Conservation (phyloP, 2,888 invertebrate species). For the Latrodectus hesperus region DNA sequence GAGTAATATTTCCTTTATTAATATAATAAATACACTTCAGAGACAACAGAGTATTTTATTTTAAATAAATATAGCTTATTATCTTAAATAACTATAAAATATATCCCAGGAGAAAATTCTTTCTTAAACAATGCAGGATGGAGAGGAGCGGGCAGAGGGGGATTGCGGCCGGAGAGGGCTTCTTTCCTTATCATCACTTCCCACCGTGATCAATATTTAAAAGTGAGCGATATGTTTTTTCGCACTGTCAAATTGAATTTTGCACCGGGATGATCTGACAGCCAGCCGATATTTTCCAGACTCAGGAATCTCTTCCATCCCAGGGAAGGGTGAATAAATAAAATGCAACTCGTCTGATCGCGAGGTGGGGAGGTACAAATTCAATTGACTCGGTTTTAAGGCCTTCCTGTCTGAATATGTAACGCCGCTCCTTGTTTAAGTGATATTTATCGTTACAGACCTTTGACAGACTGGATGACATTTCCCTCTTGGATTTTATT, state of each 20-base stretch:
- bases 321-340: constrained; percentile 1
- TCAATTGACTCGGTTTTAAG: constrained; percentile 40
- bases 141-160: not conserved
- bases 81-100: too few relatives aligned
- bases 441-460: constrained; percentile 48
- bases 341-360: constrained; percentile 7
- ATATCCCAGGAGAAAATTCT: too few relatives aligned
- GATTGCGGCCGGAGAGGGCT: not conserved
- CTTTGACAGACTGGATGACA: not conserved
- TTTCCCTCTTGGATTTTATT: not conserved
- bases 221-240: constrained; percentile 12
- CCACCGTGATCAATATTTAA: not conserved
- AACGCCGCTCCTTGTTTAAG: constrained; percentile 37
- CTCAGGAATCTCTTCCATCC: constrained; percentile 3
- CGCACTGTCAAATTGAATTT: constrained; percentile 54
- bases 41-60: too few relatives aligned
- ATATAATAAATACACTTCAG: too few relatives aligned
- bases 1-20: too few relatives aligned
- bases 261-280: constrained; percentile 26
- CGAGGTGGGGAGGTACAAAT: constrained; percentile 40
- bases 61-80: too few relatives aligned
- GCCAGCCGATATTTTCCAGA: constrained; percentile 40
- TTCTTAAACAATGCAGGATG: too few relatives aligned
- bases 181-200: not conserved
- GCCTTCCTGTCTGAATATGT: constrained; percentile 48